Base-by-base conservation (phyloP, 2,888 invertebrate genomes). In the Rhogogaster chlorosoma region DNA sequence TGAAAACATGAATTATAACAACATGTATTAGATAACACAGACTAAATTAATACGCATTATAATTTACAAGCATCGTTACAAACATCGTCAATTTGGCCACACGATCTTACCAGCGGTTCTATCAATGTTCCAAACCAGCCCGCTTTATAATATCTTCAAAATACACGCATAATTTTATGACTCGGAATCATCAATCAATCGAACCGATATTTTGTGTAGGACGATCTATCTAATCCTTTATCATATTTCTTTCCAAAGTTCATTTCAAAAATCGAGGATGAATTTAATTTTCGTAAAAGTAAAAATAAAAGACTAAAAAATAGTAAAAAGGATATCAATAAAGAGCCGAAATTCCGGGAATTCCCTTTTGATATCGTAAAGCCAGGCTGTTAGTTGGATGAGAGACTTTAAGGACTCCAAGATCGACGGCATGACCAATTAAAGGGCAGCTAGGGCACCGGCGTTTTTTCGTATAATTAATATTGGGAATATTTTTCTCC, bases 371-470 rank as follows among this genome's bases (percentile, higher is more conserved):
- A 83, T 88, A 90, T 45, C 89, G 88, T 7, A 91, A 84, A 10
- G 91, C 91, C 57, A 92, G 85, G 26, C 92, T 91, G 71, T 91
- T 90, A 1, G 89, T 26, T 0, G 88, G 87, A 29, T 89, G 88
- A 32, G 87, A 87, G 0, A 85, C 85, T 86, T 91, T 92, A 6
- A 91, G 85, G 5, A 89, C 80, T 7, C 89, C 91, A 49, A 92
- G 88, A 86, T 92, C 92, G 70, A 92, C 87, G 3, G 90, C 88
- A 77, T 92, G 92, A 1, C 91, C 92, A 12, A 89, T 90, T 32
- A 91, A 77, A 26, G 91, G 91, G 87, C 92, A 92, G 45, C 85
- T 85, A 42, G 87, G 89, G 36, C 86, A 89, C 0, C 88, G 89
- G 83, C 85, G 88, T 83, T 89, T 91, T 67, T 89, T 90, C 70